phyloP scores from a whole-genome alignment of 2,113 vertebrate genomes.

The Melanerpes aurifrons region DNA sequence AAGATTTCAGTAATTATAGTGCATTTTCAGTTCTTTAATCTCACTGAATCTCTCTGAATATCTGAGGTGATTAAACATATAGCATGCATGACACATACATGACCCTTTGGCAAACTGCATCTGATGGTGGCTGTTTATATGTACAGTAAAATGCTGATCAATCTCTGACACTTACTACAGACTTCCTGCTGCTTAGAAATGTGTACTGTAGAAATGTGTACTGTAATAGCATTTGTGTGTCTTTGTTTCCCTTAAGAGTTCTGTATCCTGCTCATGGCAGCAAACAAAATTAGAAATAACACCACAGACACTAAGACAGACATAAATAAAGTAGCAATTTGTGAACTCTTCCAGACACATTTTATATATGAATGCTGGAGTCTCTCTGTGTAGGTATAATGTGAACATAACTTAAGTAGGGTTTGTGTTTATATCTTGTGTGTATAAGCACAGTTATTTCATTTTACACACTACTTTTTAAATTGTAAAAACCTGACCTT shows the following conservation, averaged over 20 bases:
- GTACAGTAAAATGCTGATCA: conserved; percentile 71
- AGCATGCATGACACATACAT: conserved; percentile 14
- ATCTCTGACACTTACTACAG: conserved; percentile 78
- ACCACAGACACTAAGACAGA: conserved; percentile 27
- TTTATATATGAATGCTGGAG: not conserved
- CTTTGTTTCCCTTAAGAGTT: conserved; percentile 75
- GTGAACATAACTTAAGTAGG: not conserved
- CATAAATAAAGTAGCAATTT: conserved; percentile 42
- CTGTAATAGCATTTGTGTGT: conserved; percentile 78
- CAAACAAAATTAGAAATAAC: conserved; percentile 76
- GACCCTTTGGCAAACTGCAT: conserved; percentile 42
- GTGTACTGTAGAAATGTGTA: conserved; percentile 71
- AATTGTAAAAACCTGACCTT: not conserved
- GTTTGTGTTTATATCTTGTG: not conserved
- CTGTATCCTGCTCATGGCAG: conserved; percentile 64
- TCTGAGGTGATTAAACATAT: conserved; percentile 48
- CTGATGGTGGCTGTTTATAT: conserved; percentile 68
- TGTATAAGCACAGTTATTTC: not conserved
- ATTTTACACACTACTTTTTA: not conserved
- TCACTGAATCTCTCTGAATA: not conserved
- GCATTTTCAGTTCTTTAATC: conserved; percentile 64
- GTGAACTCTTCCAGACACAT: conserved; percentile 25
- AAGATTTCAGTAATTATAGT: not conserved
- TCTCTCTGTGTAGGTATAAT: not conserved
- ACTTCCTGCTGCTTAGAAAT: conserved; percentile 75